Base-by-base conservation (phyloP, 2,888 invertebrate genomes). In the Melangyna quadrimaculata region DNA sequence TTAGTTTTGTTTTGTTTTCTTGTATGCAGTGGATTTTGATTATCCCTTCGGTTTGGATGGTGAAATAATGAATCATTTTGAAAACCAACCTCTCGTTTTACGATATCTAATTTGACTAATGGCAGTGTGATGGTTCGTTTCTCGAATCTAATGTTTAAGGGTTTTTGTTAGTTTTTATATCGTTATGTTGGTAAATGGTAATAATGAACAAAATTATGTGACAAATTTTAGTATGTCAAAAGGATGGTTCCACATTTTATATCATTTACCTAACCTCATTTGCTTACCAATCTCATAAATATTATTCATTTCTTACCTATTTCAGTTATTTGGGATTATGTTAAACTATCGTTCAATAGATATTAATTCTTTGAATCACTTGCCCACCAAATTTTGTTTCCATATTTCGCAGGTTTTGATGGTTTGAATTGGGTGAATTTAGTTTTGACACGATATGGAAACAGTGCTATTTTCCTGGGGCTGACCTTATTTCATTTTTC, bases 31-130 rank as follows among this genome's bases (percentile, higher is more conserved):
- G 61, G 24, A 40, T 61, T 27, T 24, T 27, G 61, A 61, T 40
- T 61, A 43, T 40, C 27, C 61, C 3, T 43, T 27, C n/a, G 61
- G 61, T 9, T 37, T 37, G 35, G 8, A 59, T 59, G 19, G 12
- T 8, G 59, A 35, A 59, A 59, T 59, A 59, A 59, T 59, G 59
- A 59, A 59, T 37, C 14, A 61, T 61, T 61, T 40, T 5, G 14
- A n/a, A 24, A 40, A n/a, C 61, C 24, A 43, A 2, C 24, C n/a
- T n/a, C n/a, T 24, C 27, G 40, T 61, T 35, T 14, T 35, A 57
- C 32, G 29, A 27, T 43, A 40, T n/a, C 27, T 40, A 35, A 61
- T 61, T 61, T 61, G 40, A 61, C 61, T 61, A 61, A 61, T 61
- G 61, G 27, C 10, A 24, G n/a, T 40, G 61, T 40, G 61, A n/a